Percentiles rank a stretch among this genome's conserved stretches.
Evolutionary conservation across 2,113 vertebrate species (phyloP).

Genomic region (Pseudopipra pipra): DNA sequence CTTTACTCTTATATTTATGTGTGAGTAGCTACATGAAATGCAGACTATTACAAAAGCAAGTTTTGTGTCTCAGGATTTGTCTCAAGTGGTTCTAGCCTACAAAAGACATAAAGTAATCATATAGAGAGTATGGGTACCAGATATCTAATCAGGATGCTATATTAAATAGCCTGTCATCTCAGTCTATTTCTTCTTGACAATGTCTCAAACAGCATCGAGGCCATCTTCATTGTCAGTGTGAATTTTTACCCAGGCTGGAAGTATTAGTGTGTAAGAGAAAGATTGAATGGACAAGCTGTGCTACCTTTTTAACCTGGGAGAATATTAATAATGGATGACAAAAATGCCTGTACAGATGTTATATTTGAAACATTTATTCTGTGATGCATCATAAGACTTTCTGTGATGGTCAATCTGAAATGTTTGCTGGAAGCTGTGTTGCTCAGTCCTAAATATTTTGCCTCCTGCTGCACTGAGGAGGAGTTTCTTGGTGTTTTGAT

Average conservation of each 20-base stretch:
- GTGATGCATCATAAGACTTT: background rate
- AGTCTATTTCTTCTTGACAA: background rate
- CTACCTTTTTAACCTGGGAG: background rate
- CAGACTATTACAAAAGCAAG: background rate
- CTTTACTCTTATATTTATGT: background rate
- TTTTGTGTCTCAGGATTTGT: background rate
- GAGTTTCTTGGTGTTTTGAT: background rate
- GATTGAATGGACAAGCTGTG: background rate
- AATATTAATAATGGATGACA: background rate
- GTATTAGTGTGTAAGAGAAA: background rate
- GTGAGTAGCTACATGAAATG: background rate
- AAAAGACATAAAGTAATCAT: background rate
- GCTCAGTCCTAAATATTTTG: background rate
- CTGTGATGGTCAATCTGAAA: background rate
- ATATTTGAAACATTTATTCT: background rate
- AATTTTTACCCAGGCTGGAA: background rate
- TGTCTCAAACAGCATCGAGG: background rate
- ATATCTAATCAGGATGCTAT: background rate
- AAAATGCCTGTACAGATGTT: background rate
- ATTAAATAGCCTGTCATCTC: background rate
- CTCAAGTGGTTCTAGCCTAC: background rate
- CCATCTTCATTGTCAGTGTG: background rate
- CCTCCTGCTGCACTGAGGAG: background rate
- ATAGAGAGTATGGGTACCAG: fast-evolving
- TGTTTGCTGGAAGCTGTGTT: background rate